Conservation (phyloP, 2,113 vertebrate species). For the Aphyosemion australe region DNA sequence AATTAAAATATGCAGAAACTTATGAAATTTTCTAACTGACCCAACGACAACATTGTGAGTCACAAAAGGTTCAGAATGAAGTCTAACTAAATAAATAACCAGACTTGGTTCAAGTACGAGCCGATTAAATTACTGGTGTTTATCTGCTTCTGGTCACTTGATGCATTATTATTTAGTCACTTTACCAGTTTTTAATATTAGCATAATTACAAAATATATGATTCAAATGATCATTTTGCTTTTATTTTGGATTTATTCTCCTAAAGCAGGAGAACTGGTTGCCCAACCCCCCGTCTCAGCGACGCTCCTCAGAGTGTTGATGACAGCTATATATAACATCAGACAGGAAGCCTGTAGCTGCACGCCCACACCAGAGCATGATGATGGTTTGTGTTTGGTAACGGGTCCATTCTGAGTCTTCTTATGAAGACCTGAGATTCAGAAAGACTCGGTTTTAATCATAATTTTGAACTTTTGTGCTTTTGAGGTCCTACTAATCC, state of each 20-base stretch:
- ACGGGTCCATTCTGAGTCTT: background rate
- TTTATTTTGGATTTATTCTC: constrained; percentile 3
- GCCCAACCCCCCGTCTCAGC: constrained; percentile 29
- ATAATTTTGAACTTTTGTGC: too few relatives aligned
- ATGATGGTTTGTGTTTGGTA: constrained; percentile 52
- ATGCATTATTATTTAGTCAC: background rate
- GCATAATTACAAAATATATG: background rate
- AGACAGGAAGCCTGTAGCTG: constrained; percentile 53
- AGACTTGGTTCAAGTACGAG: too few relatives aligned
- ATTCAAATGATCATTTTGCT: background rate
- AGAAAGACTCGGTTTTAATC: too few relatives aligned
- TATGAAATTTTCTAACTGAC: too few relatives aligned
- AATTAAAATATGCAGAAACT: background rate
- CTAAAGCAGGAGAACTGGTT: constrained; percentile 9
- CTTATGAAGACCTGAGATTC: too few relatives aligned
- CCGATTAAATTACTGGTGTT: too few relatives aligned
- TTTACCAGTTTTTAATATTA: background rate
- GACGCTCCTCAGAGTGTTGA: constrained; percentile 44
- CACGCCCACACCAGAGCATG: constrained; percentile 19
- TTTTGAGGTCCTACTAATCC: too few relatives aligned
- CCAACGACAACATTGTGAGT: too few relatives aligned
- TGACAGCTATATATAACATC: constrained; percentile 59
- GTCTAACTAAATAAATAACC: too few relatives aligned
- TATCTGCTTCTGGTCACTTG: too few relatives aligned
- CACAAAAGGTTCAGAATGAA: too few relatives aligned